Evolutionary conservation across 2,797 vertebrate species (phyloP).

Genomic region (Acipenser oxyrinchus): DNA sequence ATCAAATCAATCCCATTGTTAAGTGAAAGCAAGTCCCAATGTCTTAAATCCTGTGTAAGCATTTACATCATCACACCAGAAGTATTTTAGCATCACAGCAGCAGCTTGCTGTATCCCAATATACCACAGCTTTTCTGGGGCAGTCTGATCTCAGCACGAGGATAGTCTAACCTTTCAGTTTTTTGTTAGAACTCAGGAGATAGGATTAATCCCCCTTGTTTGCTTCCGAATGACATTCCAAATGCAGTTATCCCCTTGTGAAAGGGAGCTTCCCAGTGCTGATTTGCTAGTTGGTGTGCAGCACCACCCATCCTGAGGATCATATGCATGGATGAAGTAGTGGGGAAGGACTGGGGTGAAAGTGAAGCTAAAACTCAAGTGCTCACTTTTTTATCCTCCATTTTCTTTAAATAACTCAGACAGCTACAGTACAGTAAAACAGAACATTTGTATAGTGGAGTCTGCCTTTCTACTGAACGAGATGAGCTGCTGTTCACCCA

Average conservation of each 20-base stretch:
- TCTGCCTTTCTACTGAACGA: too few relatives aligned
- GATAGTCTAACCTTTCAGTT: background rate
- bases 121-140: slow-evolving; percentile 24
- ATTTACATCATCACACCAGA: slow-evolving; percentile 38
- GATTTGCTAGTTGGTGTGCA: background rate
- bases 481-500: too few relatives aligned
- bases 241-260: slow-evolving; percentile 1
- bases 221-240: background rate
- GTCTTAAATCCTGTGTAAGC: slow-evolving; percentile 29
- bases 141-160: background rate
- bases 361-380: background rate
- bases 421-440: too few relatives aligned
- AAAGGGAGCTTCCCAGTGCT: background rate
- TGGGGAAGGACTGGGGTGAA: background rate
- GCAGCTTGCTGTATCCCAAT: slow-evolving; percentile 45
- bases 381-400: background rate
- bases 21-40: too few relatives aligned
- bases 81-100: too few relatives aligned
- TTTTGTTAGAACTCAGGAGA: background rate
- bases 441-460: too few relatives aligned
- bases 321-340: background rate
- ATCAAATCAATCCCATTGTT: too few relatives aligned
- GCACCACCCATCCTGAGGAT: background rate
- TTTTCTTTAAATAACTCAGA: too few relatives aligned
- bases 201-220: background rate